phyloP scores from a whole-genome alignment of 2,113 vertebrate genomes.

The Gopherus evgoodei region DNA sequence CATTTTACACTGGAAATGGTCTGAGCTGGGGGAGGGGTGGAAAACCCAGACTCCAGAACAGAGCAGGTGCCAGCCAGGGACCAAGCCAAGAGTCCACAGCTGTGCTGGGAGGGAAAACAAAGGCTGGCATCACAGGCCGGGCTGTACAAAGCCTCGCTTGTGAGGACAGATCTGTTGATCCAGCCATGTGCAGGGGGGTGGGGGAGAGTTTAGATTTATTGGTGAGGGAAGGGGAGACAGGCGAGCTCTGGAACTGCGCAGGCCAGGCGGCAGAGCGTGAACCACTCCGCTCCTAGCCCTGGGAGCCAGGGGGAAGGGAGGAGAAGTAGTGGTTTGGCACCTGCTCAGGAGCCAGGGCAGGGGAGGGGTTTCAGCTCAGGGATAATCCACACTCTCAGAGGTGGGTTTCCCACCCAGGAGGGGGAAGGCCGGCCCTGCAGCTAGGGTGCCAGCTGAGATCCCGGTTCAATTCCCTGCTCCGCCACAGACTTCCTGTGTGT shows the following conservation, averaged over 20 bases:
- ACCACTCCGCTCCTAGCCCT: too few species aligned
- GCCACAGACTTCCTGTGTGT: background rate
- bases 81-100: background rate
- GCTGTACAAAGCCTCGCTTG: background rate
- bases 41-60: background rate
- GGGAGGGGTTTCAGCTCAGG: background rate
- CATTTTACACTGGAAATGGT: background rate
- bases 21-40: too few species aligned
- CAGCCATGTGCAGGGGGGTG: background rate
- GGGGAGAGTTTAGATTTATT: background rate
- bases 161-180: background rate
- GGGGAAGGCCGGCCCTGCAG: too few species aligned
- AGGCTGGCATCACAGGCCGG: background rate
- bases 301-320: too few species aligned
- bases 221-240: background rate
- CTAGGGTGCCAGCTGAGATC: background rate
- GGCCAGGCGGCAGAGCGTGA: background rate
- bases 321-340: background rate
- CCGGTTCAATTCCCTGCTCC: background rate
- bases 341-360: background rate
- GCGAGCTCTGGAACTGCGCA: background rate
- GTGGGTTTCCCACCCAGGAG: background rate
- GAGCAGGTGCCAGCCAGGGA: background rate
- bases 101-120: background rate
- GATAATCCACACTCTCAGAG: background rate